Base-by-base conservation (phyloP, 2,797 vertebrate species). In the Aselliscus stoliczkanus region DNA sequence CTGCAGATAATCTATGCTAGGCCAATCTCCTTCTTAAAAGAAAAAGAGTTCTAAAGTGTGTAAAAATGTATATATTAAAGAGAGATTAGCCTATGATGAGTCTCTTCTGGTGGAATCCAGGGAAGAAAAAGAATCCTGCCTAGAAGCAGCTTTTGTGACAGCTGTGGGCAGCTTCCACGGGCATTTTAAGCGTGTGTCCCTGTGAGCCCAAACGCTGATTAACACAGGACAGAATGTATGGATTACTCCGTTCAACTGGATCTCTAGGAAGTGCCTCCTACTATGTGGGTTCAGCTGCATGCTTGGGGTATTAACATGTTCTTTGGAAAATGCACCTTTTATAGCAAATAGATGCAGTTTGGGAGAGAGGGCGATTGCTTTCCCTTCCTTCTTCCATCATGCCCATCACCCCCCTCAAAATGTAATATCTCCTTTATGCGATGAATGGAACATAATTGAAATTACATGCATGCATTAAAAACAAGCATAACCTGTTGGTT, bases 41-140 rank as follows among this genome's bases (percentile, higher is more conserved):
- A 92, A 77, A 37, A 67, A 90, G 81, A 65, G 47, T 27, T 90
- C 39, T 10, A 23, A 72, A 34, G 23, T 23, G 5, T 37, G 14
- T 60, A 56, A 90, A 92, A 84, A 93, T 67, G 76, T 31, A 50
- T 50, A 80, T 29, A 62, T 73, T 65, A 21, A 50, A 76, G 42
- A 82, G 37, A 93, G 56, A 73, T 60, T 47, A 62, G 52, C 17
- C 4, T 34, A 7, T 4, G 14, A 42, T 8, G 42, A 72, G 31
- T 52, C 25, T 93, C 25, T 7, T 64, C 77, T 20, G 8, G 18
- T n/a, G 2, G 56, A 77, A 67, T 56, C 29, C 34, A 31, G 37
- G 75, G 75, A 79, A 42, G 42, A 6, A 65, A 83, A 70, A 90
- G 7, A 82, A 42, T 7, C 7, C 17, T 80, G 83, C 23, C n/a